phyloP scores from a whole-genome alignment of 2,888 invertebrate species.

The Lithophane ornitopus region DNA sequence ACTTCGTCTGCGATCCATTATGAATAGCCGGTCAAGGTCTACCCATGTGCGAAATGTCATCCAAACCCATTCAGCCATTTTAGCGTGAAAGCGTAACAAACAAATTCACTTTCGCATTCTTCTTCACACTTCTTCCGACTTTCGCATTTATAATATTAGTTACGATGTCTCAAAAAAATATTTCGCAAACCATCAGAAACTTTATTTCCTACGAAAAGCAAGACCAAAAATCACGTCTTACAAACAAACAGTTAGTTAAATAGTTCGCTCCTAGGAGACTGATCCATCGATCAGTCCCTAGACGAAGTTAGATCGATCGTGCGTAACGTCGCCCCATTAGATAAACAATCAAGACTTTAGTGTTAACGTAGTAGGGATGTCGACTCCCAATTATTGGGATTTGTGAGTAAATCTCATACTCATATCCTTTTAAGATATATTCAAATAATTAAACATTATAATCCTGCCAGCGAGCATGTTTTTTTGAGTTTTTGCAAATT shows the following conservation, averaged over 20 bases:
- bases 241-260: conserved; percentile 8
- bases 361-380: conserved; percentile 39
- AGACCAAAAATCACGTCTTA: conserved; percentile 11
- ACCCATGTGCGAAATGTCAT: too few species aligned
- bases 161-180: too few species aligned
- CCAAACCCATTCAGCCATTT: too few species aligned
- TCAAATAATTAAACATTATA: neutral
- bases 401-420: neutral
- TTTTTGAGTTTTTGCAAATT: neutral
- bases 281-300: conserved; percentile 22
- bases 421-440: neutral
- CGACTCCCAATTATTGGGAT: neutral
- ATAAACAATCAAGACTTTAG: conserved; percentile 62
- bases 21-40: too few species aligned
- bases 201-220: neutral
- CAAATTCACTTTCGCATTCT: too few species aligned
- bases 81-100: too few species aligned
- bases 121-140: too few species aligned
- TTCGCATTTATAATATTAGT: too few species aligned
- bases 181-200: neutral
- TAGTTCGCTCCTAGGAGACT: neutral
- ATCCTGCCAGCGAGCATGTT: neutral
- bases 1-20: too few species aligned
- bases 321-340: conserved; percentile 60
- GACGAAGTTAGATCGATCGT: conserved; percentile 62